A percentile compares a stretch with the other conserved stretches of the same genome.
These are phyloP conservation scores for Diuraphis noxia DNA, from an alignment of 1,140 invertebrate species.

Conservation along the genomic window DNA sequence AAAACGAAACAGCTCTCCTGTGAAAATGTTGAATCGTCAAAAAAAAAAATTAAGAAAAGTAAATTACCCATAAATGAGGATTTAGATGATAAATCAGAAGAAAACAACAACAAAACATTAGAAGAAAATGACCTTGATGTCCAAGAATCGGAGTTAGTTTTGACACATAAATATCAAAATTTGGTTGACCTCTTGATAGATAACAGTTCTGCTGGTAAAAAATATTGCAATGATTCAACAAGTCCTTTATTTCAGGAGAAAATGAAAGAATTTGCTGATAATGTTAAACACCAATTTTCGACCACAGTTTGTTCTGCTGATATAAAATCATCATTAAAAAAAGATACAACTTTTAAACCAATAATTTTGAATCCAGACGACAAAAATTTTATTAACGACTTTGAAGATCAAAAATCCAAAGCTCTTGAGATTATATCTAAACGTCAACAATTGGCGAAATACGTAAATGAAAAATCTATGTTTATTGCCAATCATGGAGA, in stretches of 20 bases:
- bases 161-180: constrained; percentile 31
- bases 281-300: neutral
- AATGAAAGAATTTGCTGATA: constrained; percentile 9
- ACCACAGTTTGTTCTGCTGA: neutral
- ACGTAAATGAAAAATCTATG: constrained; percentile 25
- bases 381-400: constrained; percentile 25
- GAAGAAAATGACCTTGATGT: neutral
- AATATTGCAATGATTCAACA: neutral
- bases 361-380: constrained; percentile 15
- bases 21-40: neutral
- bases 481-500: constrained; percentile 32
- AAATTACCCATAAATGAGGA: neutral
- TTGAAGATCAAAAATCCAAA: constrained; percentile 22
- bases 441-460: constrained; percentile 13
- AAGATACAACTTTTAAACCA: neutral
- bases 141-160: neutral
- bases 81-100: neutral
- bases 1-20: neutral
- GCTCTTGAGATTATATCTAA: neutral
- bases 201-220: constrained; percentile 44
- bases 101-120: neutral
- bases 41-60: neutral
- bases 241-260: neutral
- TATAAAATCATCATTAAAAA: neutral
- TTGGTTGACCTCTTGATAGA: constrained; percentile 35